Evolutionary conservation across 2,888 invertebrate genomes (phyloP).

Genomic region (Agrotis segetum): DNA sequence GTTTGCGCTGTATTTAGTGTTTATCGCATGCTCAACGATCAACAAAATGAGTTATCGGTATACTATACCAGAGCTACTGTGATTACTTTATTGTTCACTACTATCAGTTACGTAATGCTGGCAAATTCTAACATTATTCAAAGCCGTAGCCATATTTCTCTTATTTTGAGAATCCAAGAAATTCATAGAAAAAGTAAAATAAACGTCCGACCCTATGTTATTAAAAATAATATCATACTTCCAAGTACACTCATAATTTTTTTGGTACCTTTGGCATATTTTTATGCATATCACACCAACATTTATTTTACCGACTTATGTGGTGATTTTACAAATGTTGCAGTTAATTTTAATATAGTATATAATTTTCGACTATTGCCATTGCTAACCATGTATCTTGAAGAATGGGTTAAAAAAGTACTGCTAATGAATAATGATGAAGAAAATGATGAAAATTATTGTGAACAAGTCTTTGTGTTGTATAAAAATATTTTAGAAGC

Average conservation of each 20-base stretch:
- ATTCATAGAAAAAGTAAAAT: background rate
- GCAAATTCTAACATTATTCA: background rate
- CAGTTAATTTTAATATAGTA: conserved; percentile 3
- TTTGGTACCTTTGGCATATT: rapidly evolving
- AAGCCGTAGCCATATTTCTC: background rate
- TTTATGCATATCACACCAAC: background rate
- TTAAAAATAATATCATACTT: background rate
- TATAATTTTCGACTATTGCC: conserved; percentile 3
- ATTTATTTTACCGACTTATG: background rate
- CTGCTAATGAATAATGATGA: background rate
- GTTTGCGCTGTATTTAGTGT: background rate
- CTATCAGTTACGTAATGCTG: background rate
- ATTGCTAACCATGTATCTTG: conserved; percentile 14
- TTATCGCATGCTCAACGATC: background rate
- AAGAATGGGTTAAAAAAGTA: conserved; percentile 7
- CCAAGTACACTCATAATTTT: background rate
- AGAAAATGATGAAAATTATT: background rate
- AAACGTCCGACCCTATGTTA: background rate
- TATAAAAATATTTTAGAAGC: conserved; percentile 14
- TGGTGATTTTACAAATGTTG: rapidly evolving
- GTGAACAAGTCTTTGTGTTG: conserved; percentile 5
- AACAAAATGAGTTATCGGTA: background rate
- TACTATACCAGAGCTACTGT: background rate
- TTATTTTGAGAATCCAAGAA: conserved; percentile 16
- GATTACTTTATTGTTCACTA: too few species aligned